Conservation (phyloP, 2,113 vertebrate genomes). For the Rissa tridactyla region DNA sequence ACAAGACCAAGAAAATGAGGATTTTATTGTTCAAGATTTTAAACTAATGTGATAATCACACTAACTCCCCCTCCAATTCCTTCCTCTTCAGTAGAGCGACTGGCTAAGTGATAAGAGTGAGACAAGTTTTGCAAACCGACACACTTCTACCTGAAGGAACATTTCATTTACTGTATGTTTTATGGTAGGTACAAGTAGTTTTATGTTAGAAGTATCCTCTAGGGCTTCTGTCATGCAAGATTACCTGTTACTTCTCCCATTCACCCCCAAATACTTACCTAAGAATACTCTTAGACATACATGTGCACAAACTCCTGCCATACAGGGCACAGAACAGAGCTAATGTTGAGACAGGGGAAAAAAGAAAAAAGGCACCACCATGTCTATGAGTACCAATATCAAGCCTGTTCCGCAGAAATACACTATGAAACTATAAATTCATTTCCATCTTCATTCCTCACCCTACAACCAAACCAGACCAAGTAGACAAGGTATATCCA, state of each 20-base stretch:
- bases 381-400: fast-evolving
- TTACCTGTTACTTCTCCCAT: background rate
- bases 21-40: constrained; percentile 21
- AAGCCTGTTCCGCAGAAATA: background rate
- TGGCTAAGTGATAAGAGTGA: background rate
- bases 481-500: background rate
- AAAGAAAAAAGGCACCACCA: background rate
- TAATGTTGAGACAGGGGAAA: background rate
- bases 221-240: background rate
- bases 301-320: background rate
- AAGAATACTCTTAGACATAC: background rate
- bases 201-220: background rate
- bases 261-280: background rate
- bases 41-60: constrained; percentile 1
- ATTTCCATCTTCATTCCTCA: background rate
- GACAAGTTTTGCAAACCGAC: background rate
- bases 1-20: background rate
- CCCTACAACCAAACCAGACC: background rate
- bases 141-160: constrained; percentile 12
- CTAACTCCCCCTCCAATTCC: background rate
- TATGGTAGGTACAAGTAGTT: background rate
- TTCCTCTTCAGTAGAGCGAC: background rate
- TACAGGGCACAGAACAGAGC: background rate
- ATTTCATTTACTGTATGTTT: background rate
- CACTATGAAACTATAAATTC: background rate